A percentile compares a stretch with the other conserved stretches of the same genome.
These are phyloP conservation scores for Trichacis sp. DNA, from an alignment of 2,888 invertebrate genomes.

Conservation along the genomic window DNA sequence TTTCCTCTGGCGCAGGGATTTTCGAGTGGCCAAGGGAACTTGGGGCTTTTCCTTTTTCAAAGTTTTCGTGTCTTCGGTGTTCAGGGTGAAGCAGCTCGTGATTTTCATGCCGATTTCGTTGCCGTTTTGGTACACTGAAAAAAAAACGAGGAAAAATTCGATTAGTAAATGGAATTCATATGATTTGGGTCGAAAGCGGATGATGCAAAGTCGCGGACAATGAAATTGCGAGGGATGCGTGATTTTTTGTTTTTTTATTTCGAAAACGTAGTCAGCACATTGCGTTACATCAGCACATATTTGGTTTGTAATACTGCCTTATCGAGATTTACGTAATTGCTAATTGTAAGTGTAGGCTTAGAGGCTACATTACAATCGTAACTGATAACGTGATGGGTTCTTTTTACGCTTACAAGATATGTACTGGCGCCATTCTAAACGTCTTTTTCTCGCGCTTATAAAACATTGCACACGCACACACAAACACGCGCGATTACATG, in stretches of 20 bases:
- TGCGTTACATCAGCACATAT: slow-evolving; percentile 58
- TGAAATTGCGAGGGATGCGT: too few species aligned
- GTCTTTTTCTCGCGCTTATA: background rate
- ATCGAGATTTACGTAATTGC: slow-evolving; percentile 13
- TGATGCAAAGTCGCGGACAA: too few species aligned
- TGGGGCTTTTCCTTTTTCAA: too few species aligned
- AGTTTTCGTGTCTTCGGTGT: background rate
- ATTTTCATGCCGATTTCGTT: background rate
- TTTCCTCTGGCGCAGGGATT: too few species aligned
- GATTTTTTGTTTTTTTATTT: slow-evolving; percentile 48
- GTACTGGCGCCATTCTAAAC: background rate
- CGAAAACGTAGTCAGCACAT: slow-evolving; percentile 59
- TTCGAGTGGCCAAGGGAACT: too few species aligned
- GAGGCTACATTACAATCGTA: background rate
- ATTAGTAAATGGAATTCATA: too few species aligned
- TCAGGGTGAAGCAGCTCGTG: background rate
- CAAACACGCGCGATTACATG: background rate
- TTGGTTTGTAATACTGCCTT: slow-evolving; percentile 47
- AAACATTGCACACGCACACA: too few species aligned
- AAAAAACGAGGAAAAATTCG: too few species aligned
- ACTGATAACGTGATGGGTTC: background rate
- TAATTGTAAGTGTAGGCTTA: background rate
- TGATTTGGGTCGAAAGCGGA: too few species aligned
- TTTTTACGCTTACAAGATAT: background rate
- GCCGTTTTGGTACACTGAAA: background rate